phyloP scores from a whole-genome alignment of 1,140 invertebrate species.

The Bombus waltoni region DNA sequence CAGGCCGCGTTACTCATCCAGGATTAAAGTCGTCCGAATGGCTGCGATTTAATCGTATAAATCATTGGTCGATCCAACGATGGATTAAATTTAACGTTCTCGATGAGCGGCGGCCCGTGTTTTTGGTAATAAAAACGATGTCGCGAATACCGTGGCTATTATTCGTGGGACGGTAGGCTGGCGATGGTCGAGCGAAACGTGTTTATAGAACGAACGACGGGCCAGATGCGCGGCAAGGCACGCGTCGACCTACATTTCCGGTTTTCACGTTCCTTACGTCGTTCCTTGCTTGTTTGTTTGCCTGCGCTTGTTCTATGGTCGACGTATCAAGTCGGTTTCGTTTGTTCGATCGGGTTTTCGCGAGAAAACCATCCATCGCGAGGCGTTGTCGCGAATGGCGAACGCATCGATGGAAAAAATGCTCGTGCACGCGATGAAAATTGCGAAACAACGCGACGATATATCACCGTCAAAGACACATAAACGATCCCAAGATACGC shows the following conservation, averaged over 20 bases:
- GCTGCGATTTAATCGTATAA: conserved; percentile 3
- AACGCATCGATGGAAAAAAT: not conserved
- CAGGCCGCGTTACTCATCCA: conserved; percentile 23
- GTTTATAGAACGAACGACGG: conserved; percentile 13
- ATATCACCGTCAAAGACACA: not conserved
- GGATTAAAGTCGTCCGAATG: conserved; percentile 9
- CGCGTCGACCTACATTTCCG: conserved; percentile 25
- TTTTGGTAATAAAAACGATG: not conserved
- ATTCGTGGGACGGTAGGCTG: not conserved
- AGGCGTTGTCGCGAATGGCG: not conserved
- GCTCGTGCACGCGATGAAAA: not conserved
- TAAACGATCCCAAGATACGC: not conserved
- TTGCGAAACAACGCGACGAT: no score
- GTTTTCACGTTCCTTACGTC: conserved; percentile 10
- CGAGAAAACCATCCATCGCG: not conserved
- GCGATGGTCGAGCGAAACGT: not conserved
- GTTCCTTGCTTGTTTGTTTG: not conserved
- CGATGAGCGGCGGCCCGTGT: not conserved
- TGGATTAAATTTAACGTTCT: not conserved
- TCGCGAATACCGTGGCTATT: not conserved
- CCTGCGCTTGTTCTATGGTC: not conserved
- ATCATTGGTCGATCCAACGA: conserved; percentile 12
- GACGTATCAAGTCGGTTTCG: not conserved
- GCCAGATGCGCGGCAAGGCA: conserved; percentile 3
- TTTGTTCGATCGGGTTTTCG: not conserved